Evolutionary conservation across 2,113 vertebrate species (phyloP), one percentile per base, ranked within the genome.

Genomic region (Menidia beryllina): DNA sequence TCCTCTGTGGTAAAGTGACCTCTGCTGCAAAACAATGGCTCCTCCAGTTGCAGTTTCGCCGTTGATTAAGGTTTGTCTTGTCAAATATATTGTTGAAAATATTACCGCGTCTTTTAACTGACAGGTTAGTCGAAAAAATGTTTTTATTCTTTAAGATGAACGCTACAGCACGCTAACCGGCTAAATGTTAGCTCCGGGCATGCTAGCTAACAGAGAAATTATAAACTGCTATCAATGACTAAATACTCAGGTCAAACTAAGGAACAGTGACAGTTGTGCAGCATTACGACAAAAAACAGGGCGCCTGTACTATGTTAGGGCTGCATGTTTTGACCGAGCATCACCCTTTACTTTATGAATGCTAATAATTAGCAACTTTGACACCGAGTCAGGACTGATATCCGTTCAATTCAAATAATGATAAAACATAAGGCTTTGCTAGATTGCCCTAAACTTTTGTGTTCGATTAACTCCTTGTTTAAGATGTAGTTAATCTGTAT

Each of bases 21-120:
- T 93, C 90, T 93, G 81, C 55, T 36, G 9, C 25, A 19, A 27
- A 62, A 71, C 77, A 2, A 98, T 97, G 96, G 86, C 93, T 14
- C 94, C 96, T 5, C 96, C 96, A 0, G 95, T 97, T 24, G 92
- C 94, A 49, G 95, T 97, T 8, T 97, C 97, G 0, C 95, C 96
- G 34, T 82, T 98, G 2, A 96, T 98, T 77, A 97, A 97, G 96
- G 96, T 97, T 91, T 10, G 88, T 77, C 11, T 57, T 15, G 5
- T 14, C 5, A 0, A 4, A 45, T 0, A 7, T 26, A 0, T 7
- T 11, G 0, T 56, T 0, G 15, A 19, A 23, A 26, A 15, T 0
- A 4, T 2, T n/a, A 13, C 24, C 0, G n/a, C 0, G 0, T 55
- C 5, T 56, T 65, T 69, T 2, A 5, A 45, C 11, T 7, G 5